phyloP scores from a whole-genome alignment of 2,797 vertebrate genomes.

The Philypnodon macrostomus region DNA sequence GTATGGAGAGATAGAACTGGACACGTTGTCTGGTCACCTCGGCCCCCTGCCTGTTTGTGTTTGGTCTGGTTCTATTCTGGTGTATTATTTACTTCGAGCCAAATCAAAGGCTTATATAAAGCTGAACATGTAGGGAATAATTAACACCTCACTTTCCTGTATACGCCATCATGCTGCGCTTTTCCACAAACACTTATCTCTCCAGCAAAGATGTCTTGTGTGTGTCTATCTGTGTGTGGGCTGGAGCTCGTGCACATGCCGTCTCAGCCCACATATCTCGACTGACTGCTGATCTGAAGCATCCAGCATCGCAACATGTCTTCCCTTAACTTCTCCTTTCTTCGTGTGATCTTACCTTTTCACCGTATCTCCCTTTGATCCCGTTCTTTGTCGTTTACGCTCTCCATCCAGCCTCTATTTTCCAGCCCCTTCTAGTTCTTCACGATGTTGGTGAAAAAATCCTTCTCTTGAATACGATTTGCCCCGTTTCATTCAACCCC shows the following conservation, averaged over 20 bases:
- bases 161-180: not conserved
- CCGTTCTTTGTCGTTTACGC: conserved; percentile 45
- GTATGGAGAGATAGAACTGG: too few species aligned
- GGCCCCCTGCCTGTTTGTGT: conserved; percentile 19
- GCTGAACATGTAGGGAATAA: conserved; percentile 12
- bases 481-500: not conserved
- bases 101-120: conserved; percentile 9
- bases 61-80: conserved; percentile 28
- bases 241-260: not conserved
- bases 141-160: conserved; percentile 10
- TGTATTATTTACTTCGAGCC: conserved; percentile 15
- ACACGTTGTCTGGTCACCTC: not conserved
- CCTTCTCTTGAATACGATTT: conserved; percentile 36
- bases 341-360: conserved; percentile 43
- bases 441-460: conserved; percentile 34
- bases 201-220: not conserved
- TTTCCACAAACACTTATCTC: conserved; percentile 6
- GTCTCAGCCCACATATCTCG: conserved; percentile 25
- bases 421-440: conserved; percentile 34
- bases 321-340: conserved; percentile 36
- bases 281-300: conserved; percentile 51
- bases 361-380: conserved; percentile 58
- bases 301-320: conserved; percentile 18
- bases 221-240: conserved; percentile 10
- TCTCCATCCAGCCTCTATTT: conserved; percentile 33